phyloP scores from a whole-genome alignment of 2,113 vertebrate species.

The Heteronetta atricapilla region DNA sequence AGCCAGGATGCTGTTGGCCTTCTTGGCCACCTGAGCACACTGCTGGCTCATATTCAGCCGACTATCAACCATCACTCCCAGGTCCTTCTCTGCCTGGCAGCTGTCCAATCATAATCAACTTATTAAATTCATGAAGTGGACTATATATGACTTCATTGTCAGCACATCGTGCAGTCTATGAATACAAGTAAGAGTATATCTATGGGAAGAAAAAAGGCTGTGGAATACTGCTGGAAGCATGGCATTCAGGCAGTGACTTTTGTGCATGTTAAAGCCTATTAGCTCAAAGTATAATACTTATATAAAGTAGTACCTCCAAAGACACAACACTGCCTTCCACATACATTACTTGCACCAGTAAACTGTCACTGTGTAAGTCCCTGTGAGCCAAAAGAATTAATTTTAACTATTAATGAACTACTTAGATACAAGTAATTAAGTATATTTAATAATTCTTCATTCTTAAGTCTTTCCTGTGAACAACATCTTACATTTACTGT shows the following conservation, averaged over 20 bases:
- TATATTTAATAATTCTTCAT: neutral
- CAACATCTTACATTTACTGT: neutral
- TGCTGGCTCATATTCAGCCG: too few relatives aligned
- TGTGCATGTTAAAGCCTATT: neutral
- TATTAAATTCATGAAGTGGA: neutral
- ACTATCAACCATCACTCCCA: too few relatives aligned
- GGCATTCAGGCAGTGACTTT: rapidly evolving
- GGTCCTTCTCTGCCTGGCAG: too few relatives aligned
- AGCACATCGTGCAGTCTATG: neutral
- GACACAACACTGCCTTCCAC: neutral
- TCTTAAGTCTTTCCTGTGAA: neutral
- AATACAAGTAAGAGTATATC: neutral
- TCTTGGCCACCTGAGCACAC: too few relatives aligned
- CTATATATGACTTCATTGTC: neutral
- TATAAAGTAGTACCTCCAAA: neutral
- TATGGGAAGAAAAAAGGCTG: neutral
- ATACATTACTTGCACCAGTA: neutral
- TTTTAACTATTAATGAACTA: neutral
- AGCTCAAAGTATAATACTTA: neutral
- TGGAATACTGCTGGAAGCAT: neutral
- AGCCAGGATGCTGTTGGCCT: too few relatives aligned
- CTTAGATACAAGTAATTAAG: neutral
- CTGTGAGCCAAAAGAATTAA: neutral
- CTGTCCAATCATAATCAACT: too few relatives aligned
- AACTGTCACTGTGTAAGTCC: too few relatives aligned